Evolutionary conservation across 2,888 invertebrate genomes (phyloP).

Genomic region (Oxytorus armatus): DNA sequence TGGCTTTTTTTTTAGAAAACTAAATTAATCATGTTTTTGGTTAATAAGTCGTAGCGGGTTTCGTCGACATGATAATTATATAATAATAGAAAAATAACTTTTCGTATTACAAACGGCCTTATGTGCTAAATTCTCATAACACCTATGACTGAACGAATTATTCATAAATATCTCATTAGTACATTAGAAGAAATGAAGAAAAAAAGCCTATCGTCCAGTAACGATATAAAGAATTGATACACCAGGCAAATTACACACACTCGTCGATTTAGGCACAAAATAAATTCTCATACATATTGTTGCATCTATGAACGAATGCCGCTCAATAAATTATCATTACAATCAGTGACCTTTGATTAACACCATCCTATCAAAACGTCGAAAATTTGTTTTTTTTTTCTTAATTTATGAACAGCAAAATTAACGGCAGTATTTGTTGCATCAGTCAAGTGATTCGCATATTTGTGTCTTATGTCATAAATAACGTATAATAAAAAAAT

Average conservation of each 20-base stretch:
- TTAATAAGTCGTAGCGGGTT: neutral
- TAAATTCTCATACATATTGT: constrained; percentile 5
- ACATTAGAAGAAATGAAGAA: neutral
- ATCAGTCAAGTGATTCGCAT: constrained; percentile 18
- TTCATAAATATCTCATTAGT: constrained; percentile 1
- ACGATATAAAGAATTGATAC: constrained; percentile 12
- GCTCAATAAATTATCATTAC: constrained; percentile 5
- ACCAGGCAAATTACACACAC: constrained; percentile 17
- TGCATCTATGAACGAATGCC: neutral
- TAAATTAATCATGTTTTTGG: neutral
- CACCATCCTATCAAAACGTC: neutral
- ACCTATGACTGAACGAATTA: neutral
- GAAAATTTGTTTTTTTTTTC: constrained; percentile 9
- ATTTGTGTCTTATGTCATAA: neutral
- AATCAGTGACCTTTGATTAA: neutral
- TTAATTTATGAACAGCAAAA: constrained; percentile 16
- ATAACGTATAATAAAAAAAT: too few species aligned
- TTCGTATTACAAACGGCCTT: constrained; percentile 22
- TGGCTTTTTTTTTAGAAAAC: too few species aligned
- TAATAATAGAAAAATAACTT: constrained; percentile 12
- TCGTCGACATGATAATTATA: neutral
- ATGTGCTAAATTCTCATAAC: constrained; percentile 18
- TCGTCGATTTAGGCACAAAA: constrained; percentile 11
- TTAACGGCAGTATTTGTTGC: constrained; percentile 42
- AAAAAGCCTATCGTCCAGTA: neutral